Conservation (phyloP, 2,888 invertebrate species). For the Lithodes maja region DNA sequence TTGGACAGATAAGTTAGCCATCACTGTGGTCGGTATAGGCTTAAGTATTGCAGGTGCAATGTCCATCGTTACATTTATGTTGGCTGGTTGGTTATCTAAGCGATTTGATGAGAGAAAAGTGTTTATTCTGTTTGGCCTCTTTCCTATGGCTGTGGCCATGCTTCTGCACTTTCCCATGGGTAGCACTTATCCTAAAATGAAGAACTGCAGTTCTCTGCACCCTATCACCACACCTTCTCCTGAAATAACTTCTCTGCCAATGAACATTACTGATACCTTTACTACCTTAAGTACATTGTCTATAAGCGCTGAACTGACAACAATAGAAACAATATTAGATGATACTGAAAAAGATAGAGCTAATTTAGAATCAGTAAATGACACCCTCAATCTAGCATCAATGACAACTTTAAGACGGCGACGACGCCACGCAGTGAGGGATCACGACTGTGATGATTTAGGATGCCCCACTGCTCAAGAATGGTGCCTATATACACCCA, state of each 20-base stretch:
- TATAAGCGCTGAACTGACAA: too few species aligned
- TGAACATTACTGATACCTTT: not conserved
- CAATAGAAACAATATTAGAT: not conserved
- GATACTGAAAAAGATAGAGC: too few species aligned
- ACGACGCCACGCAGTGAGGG: constrained; percentile 6
- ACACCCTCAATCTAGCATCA: not conserved
- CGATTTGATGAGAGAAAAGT: constrained; percentile 80
- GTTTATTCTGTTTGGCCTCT: constrained; percentile 89
- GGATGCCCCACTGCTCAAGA: constrained; percentile 66
- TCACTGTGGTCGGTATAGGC: constrained; percentile 87
- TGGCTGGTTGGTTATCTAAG: constrained; percentile 83
- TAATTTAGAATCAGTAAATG: not conserved
- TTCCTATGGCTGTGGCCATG: constrained; percentile 85
- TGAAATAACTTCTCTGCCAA: constrained; percentile 1
- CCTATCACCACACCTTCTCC: not conserved
- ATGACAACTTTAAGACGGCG: not conserved
- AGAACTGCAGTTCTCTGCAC: constrained; percentile 44
- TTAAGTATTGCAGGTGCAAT: constrained; percentile 88
- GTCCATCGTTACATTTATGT: constrained; percentile 82
- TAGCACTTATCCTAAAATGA: constrained; percentile 64
- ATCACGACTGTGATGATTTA: constrained; percentile 45
- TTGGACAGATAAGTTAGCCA: constrained; percentile 85
- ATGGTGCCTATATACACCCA: constrained; percentile 69
- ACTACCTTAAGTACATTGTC: not conserved
- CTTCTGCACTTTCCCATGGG: constrained; percentile 86